Base-by-base conservation (phyloP, 1,140 invertebrate species). In the Arctopsyche grandis region DNA sequence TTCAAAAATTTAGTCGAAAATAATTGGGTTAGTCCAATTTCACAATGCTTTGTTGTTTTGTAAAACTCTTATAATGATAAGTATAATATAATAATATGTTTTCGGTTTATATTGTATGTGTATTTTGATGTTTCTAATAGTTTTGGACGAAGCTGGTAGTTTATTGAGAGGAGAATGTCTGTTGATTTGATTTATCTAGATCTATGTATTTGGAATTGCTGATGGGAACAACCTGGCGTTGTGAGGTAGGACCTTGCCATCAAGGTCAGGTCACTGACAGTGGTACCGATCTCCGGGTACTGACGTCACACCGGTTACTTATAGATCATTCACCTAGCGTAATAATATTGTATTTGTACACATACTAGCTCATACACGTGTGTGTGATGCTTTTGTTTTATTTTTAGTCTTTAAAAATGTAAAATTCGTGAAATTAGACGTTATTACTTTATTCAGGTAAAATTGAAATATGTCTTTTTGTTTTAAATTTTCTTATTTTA, bases 181-280 rank as follows among this genome's bases (percentile, higher is more conserved):
- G 3, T 38, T 7, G 7, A 38, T 1, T 38, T 38, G 29, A 38
- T 38, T 38, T 38, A 1, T 38, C 7, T 38, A 14, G 66, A 48
- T 19, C 16, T 1, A 71, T n/a, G n/a, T n/a, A n/a, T n/a, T 44
- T 46, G 12, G 69, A 71, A 71, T 44, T 24, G 46, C 22, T 66
- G 14, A 29, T 66, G 63, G 63, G 63, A 66, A 22, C 63, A 60
- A 60, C 58, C 58, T 60, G 58, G 58, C 21, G 29, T 24, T 52
- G 71, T 74, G 71, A 74, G 74, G 52, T 76, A 76, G 58, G 74
- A 76, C 74, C 74, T 76, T 76, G 74, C 74, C 3, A 44, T 24
- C 74, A 76, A 76, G 74, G 74, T 63, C 46, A 76, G 74, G 74
- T 76, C 74, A 66, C 56, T 76, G 74, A 76, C 74, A 56, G 74